Evolutionary conservation across 2,888 invertebrate species (phyloP), one percentile per base, ranked within the genome.

Genomic region (Philereme vetulata): DNA sequence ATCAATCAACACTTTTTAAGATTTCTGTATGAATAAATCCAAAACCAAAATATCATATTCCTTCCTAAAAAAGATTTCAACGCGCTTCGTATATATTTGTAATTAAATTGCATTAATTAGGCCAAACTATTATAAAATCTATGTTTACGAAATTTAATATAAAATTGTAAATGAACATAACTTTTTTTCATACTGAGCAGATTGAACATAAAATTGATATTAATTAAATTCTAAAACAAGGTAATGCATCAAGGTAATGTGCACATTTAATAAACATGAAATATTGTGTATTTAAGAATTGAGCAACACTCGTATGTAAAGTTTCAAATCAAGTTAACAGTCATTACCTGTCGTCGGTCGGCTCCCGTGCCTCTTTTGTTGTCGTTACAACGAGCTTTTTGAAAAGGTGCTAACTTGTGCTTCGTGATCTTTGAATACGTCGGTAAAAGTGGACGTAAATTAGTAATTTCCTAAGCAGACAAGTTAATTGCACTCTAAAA

Each of bases 381-480:
- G 64, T 70, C 72, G 67, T 70, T 72, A 66, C 72, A 70, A 72
- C 70, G 73, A 75, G 76, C 72, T 80, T 78, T 74, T 75, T 75
- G 72, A 74, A 76, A 74, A 86, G 86, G 86, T 89, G 90, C 82
- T 90, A 90, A 91, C 78, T 79, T 72, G 72, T 71, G 75, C 77
- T 84, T 82, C 90, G 88, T 90, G 90, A 86, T 82, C 79, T 78
- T 77, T 80, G 79, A 83, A 84, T 84, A 79, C 74, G 73, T 70
- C 72, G 76, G 81, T 83, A 85, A 85, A 81, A 83, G 78, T 75
- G 76, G 65, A 77, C 81, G 85, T 81, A 72, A 85, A 86, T 85
- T 82, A 77, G 72, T 78, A 80, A 84, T 84, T 84, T 82, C 81
- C 84, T 80, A 79, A 75, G 72, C 72, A 67, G 74, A 76, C 72